Percentiles rank a stretch among this genome's conserved stretches.
phyloP scores from a whole-genome alignment of 92 coral and sea anemone species.

The Micromussa lordhowensis region DNA sequence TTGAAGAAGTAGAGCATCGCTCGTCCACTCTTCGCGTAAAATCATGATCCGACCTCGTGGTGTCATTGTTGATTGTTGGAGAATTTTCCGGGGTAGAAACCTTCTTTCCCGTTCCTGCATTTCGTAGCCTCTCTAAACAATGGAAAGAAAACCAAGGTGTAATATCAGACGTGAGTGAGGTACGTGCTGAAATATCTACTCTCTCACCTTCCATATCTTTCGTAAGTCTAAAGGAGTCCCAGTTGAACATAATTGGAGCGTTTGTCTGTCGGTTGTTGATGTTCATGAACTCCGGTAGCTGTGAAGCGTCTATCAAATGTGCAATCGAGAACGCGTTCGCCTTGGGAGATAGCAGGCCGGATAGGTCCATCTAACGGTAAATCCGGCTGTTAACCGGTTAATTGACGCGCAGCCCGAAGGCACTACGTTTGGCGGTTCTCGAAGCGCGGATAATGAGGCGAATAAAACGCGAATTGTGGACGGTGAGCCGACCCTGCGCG shows the following conservation, averaged over 20 bases:
- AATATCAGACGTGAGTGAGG: constrained; percentile 11
- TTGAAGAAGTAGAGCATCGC: constrained; percentile 43
- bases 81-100: constrained; percentile 51
- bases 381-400: constrained; percentile 39
- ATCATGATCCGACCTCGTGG: constrained; percentile 45
- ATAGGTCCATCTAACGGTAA: constrained; percentile 84
- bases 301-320: constrained; percentile 98
- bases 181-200: constrained; percentile 35
- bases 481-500: constrained; percentile 55
- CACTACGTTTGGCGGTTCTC: constrained; percentile 10
- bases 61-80: constrained; percentile 5
- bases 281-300: constrained; percentile 77
- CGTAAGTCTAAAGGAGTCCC: constrained; percentile 92
- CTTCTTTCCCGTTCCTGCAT: constrained; percentile 97
- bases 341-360: constrained; percentile 94
- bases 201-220: constrained; percentile 97
- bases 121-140: constrained; percentile 86
- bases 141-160: constrained; percentile 10
- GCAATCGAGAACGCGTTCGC: constrained; percentile 99
- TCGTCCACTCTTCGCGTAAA: constrained; percentile 29
- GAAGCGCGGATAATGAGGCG: constrained; percentile 5
- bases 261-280: constrained; percentile 50
- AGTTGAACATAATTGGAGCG: constrained; percentile 69
- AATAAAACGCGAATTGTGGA: constrained; percentile 1
- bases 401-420: constrained; percentile 25